Conservation (phyloP, 2,888 invertebrate genomes). For the Elmis aenea region DNA sequence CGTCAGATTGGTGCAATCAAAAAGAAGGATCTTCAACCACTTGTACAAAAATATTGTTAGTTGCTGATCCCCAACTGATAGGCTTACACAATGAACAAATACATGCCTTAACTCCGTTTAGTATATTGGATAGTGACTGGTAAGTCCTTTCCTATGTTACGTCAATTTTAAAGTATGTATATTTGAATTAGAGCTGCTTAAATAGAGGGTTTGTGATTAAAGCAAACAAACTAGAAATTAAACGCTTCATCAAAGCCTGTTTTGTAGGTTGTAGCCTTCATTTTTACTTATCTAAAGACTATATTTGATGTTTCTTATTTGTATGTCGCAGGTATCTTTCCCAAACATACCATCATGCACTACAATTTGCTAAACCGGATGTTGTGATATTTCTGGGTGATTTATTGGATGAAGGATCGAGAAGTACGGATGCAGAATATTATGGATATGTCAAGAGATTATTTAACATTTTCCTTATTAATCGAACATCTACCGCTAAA, state of each 20-base stretch:
- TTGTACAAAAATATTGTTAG: slow-evolving; percentile 46
- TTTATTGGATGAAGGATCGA: slow-evolving; percentile 90
- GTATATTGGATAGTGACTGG: slow-evolving; percentile 88
- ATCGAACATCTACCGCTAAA: too few relatives aligned
- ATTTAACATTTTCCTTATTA: slow-evolving; percentile 57
- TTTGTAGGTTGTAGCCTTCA: background rate
- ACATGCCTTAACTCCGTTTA: slow-evolving; percentile 61
- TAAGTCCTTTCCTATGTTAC: slow-evolving; percentile 48
- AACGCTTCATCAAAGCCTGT: too few relatives aligned
- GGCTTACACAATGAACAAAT: slow-evolving; percentile 71
- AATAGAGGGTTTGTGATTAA: too few relatives aligned
- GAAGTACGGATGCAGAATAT: slow-evolving; percentile 65
- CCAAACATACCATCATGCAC: slow-evolving; percentile 71
- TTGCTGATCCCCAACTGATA: slow-evolving; percentile 91
- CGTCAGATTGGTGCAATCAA: slow-evolving; percentile 37
- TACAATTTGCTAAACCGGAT: slow-evolving; percentile 71
- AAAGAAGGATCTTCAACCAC: too few relatives aligned
- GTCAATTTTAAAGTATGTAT: too few relatives aligned
- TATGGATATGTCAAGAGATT: slow-evolving; percentile 71
- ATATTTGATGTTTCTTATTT: slow-evolving; percentile 1
- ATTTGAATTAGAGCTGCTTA: too few relatives aligned
- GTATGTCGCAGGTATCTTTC: slow-evolving; percentile 65
- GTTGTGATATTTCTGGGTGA: slow-evolving; percentile 89
- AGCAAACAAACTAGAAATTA: slow-evolving; percentile 1
- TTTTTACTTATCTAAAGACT: background rate